Evolutionary conservation across 1,140 invertebrate genomes (phyloP).

Genomic region (Eueides isabella): DNA sequence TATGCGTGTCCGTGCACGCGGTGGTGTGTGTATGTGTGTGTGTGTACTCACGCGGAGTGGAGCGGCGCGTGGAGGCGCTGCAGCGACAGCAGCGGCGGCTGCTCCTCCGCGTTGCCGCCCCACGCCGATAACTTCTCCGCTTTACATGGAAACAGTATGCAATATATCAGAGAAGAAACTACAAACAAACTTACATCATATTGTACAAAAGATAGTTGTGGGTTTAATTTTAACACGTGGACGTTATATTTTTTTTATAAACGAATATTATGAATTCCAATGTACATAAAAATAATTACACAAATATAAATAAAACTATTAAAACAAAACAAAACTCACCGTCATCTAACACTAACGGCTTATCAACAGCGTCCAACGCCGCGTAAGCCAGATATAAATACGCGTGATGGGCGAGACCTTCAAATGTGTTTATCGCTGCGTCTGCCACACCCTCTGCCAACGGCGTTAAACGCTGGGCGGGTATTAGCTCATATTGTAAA

Average conservation of each 20-base stretch:
- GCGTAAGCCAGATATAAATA: constrained; percentile 51
- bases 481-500: constrained; percentile 86
- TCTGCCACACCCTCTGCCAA: constrained; percentile 86
- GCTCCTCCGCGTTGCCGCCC: constrained; percentile 83
- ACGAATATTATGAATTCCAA: no score
- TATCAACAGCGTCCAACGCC: constrained; percentile 40
- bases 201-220: no score
- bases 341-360: constrained; percentile 50
- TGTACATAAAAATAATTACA: no score
- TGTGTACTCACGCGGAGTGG: constrained; percentile 47
- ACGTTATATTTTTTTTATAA: no score
- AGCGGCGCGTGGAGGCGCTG: constrained; percentile 82
- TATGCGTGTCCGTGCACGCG: not conserved
- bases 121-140: constrained; percentile 42
- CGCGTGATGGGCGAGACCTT: constrained; percentile 31
- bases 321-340: constrained; percentile 40
- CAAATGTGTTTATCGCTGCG: constrained; percentile 40
- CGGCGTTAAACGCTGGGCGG: constrained; percentile 80
- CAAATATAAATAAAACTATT: no score
- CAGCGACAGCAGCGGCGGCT: constrained; percentile 83
- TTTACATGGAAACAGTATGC: constrained; percentile 8
- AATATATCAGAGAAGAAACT: not conserved
- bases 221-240: no score
- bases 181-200: not conserved
- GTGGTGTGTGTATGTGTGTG: not conserved